Base-by-base conservation (phyloP, 2,797 vertebrate species). In the Falco concolor region DNA sequence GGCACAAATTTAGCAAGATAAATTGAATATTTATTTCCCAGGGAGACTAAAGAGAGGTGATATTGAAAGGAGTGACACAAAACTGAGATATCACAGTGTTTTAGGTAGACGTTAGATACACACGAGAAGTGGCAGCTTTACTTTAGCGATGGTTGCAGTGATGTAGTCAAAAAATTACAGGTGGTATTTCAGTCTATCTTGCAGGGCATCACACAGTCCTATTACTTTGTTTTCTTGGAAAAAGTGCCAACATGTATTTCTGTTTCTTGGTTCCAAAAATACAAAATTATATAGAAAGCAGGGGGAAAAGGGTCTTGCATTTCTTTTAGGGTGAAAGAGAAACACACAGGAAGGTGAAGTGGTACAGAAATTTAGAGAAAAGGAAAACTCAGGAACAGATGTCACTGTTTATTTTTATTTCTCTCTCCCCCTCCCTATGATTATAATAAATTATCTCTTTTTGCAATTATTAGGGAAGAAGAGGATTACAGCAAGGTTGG, bases 391-490 rank as follows among this genome's bases (percentile, higher is more conserved):
- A 68, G 56, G 56, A 95, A 93, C 69, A 91, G 82, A 91, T 86
- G 72, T 85, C 20, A 5, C 25, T 83, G 63, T 83, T 96, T 93
- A 80, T 91, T 96, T 95, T 81, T 69, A 68, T 83, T 93, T 89
- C 53, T 36, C n/a, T 70, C 57, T 77, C 61, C 24, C 4, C 28
- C 21, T 57, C 32, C 4, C 17, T 70, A 23, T 61, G 30, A 92
- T 89, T 91, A 84, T 38, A 93, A 96, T 78, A 75, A 87, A 90
- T 95, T 70, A 59, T 70, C 40, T 90, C 38, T 67, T 91, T 65
- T 79, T 90, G 19, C 27, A 87, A 30, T 67, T 12, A 88, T 81
- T 91, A 95, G 30, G 36, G 49, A 95, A 89, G 59, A 84, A 53
- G 38, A 10, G 52, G 68, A 92, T 92, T 95, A 94, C 50, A 86